Evolutionary conservation across 2,888 invertebrate genomes (phyloP).

Genomic region (Nudaria mundana): DNA sequence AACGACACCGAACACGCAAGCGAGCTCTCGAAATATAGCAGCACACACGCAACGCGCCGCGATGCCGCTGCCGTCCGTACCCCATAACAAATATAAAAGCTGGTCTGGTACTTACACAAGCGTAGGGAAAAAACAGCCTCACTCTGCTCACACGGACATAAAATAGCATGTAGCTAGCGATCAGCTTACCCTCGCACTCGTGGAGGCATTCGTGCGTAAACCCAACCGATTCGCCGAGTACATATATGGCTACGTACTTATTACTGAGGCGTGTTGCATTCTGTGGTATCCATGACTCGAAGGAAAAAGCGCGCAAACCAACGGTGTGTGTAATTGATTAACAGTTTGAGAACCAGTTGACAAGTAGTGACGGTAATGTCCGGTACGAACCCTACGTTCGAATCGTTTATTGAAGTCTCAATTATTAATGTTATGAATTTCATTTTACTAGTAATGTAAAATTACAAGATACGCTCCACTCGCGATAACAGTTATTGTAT

Average conservation of each 20-base stretch:
- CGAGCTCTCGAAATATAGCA: conserved; percentile 66
- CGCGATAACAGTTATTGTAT: conserved; percentile 30
- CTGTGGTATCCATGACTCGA: conserved; percentile 70
- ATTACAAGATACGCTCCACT: conserved; percentile 30
- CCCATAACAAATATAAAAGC: conserved; percentile 24
- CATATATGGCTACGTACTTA: conserved; percentile 45
- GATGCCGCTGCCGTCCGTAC: conserved; percentile 52
- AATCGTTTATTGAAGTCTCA: conserved; percentile 35
- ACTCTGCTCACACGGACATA: conserved; percentile 54
- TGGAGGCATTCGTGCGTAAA: conserved; percentile 69
- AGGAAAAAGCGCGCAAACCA: conserved; percentile 67
- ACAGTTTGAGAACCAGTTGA: conserved; percentile 65
- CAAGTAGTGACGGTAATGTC: conserved; percentile 38
- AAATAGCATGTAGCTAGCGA: conserved; percentile 35
- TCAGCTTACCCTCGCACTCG: conserved; percentile 56
- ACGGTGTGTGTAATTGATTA: conserved; percentile 76
- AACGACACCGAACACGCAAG: conserved; percentile 66
- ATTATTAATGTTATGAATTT: conserved; percentile 2
- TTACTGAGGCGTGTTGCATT: conserved; percentile 52
- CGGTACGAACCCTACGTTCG: conserved; percentile 26
- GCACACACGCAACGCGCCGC: conserved; percentile 33
- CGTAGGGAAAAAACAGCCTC: conserved; percentile 50
- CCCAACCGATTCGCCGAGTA: conserved; percentile 43
- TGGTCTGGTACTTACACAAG: conserved; percentile 24
- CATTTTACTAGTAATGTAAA: conserved; percentile 39